Evolutionary conservation across 2,797 vertebrate species (phyloP).

Genomic region (Sternotherus odoratus): DNA sequence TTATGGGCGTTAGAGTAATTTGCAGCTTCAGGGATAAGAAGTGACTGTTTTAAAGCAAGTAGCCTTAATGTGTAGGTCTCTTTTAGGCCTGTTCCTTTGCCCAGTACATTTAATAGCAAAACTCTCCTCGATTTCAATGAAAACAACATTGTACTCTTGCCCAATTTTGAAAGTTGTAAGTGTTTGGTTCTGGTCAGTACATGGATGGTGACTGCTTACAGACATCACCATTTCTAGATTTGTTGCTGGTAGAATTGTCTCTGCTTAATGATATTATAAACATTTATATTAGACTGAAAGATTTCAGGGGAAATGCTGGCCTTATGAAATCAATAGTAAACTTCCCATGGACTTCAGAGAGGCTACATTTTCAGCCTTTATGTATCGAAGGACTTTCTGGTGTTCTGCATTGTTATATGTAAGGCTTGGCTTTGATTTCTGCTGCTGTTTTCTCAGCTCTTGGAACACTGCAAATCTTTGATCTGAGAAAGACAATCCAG

Average conservation of each 20-base stretch:
- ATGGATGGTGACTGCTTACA: background rate
- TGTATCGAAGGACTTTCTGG: background rate
- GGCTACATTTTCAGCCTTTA: background rate
- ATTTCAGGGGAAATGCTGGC: background rate
- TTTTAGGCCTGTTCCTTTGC: conserved; percentile 23
- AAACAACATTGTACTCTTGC: background rate
- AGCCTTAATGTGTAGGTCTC: background rate
- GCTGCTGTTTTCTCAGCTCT: background rate
- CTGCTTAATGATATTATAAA: background rate
- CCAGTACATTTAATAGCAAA: background rate
- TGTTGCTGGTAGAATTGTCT: background rate
- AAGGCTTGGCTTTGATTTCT: background rate
- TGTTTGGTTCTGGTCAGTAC: background rate
- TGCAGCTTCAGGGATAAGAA: conserved; percentile 21
- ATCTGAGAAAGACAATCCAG: background rate
- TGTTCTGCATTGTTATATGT: background rate
- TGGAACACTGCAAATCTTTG: fast-evolving
- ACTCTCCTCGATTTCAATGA: background rate
- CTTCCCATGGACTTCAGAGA: background rate
- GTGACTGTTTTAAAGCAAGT: conserved; percentile 35
- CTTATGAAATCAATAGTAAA: background rate
- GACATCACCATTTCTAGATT: background rate
- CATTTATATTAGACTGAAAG: background rate
- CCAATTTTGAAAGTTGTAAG: background rate
- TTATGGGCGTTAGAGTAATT: conserved; percentile 13